Base-by-base conservation (phyloP, 2,888 invertebrate genomes). In the Lysandra bellargus region DNA sequence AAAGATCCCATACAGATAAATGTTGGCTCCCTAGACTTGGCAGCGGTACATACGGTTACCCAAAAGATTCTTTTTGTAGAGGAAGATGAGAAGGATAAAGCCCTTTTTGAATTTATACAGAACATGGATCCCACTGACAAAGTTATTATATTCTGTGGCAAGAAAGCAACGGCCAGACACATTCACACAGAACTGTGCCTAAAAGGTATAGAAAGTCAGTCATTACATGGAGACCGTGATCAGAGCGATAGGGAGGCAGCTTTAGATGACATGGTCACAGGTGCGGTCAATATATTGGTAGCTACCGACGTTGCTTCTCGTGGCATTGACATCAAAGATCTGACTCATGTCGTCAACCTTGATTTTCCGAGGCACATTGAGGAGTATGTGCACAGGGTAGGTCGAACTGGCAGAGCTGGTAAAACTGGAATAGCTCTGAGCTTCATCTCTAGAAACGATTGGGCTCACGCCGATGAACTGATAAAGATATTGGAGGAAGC, bases 261-360 rank as follows among this genome's bases (percentile, higher is more conserved):
- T 6, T 93, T 99, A 7, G 96, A 96, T 37, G 98, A 98, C 85
- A 97, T 99, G 85, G 96, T 97, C 82, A 95, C 95, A 79, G 98
- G 98, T 0, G 92, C 95, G 1, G 97, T 98, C 0, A 96, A 96
- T 81, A 97, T 99, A 83, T 95, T 99, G 40, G 96, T 99, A 78
- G 99, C 99, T 0, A 99, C 99, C 0, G 99, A 99, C 95, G 98
- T 99, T 0, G 99, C 99, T 3, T 98, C 98, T 5, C 95, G 99
- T 83, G 99, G 99, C 1, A 96, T 99, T 79, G 99, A 99, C 88
- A 98, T 98, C 79, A 96, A 97, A 85, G 98, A 98, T 87, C 95
- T 98, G 12, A 97, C 98, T 92, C 97, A 98, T 90, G 98, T 99
- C 1, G 93, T 99, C 44, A 99, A 99, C 90, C 98, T 96, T 85